Evolutionary conservation across 1,140 invertebrate genomes (phyloP).

Genomic region (Steinernema feltiae): DNA sequence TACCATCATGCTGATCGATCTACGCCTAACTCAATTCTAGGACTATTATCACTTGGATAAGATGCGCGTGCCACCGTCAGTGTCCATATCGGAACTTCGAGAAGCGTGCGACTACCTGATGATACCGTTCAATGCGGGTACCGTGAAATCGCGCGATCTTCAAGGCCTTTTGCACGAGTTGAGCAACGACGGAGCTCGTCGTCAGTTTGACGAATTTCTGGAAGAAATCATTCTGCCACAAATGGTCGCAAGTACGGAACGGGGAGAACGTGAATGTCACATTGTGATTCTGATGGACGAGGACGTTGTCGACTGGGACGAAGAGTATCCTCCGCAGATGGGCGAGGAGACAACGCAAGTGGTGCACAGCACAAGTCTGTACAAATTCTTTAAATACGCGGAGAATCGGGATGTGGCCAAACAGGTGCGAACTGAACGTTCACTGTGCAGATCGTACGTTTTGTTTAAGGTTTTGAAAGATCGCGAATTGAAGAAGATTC

Average conservation of each 20-base stretch:
- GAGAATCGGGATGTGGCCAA: conserved; percentile 99
- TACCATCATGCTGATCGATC: too few species aligned
- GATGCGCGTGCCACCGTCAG: conserved; percentile 76
- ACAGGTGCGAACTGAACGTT: conserved; percentile 64
- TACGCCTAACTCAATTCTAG: too few species aligned
- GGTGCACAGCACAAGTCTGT: conserved; percentile 62
- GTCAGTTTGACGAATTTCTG: conserved; percentile 90
- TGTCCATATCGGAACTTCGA: conserved; percentile 82
- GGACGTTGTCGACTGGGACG: conserved; percentile 95
- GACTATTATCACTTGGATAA: conserved; percentile 87
- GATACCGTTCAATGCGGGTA: conserved; percentile 91
- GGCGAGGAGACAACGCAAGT: conserved; percentile 96
- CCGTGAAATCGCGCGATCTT: conserved; percentile 70
- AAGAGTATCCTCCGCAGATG: conserved; percentile 96
- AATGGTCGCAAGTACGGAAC: conserved; percentile 87
- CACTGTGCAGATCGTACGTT: too few species aligned
- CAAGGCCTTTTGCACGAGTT: conserved; percentile 79
- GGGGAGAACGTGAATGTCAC: conserved; percentile 65
- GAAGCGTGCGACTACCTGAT: conserved; percentile 98
- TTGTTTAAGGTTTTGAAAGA: conserved; percentile 76
- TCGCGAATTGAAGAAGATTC: conserved; percentile 92
- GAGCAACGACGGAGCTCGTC: conserved; percentile 92
- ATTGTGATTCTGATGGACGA: conserved; percentile 91
- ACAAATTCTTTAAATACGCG: conserved; percentile 98
- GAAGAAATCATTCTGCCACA: conserved; percentile 88